Evolutionary conservation across 1,140 invertebrate species (phyloP), one percentile per base, ranked within the genome.

Genomic region (Palaemon carinicauda): DNA sequence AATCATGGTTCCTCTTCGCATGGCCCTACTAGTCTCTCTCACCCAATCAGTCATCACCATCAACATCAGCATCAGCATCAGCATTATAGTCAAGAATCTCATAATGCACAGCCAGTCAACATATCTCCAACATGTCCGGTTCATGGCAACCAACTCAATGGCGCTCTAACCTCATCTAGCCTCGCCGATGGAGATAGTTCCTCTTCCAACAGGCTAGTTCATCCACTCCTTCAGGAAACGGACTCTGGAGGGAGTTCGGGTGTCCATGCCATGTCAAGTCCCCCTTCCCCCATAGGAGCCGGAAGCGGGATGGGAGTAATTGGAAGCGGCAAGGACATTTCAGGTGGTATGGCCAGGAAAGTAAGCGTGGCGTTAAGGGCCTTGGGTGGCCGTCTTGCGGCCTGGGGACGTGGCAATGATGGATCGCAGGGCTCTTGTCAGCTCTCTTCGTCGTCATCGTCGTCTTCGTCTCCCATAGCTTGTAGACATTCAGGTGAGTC

Each of bases 401-500:
- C 84, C 4, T 86, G 84, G 84, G 51, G 84, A 29, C 78, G 77
- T 12, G 84, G 84, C 52, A 33, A 27, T 10, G 84, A 86, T 9
- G 84, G 77, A 15, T 80, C 84, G 7, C 77, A 80, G 74, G 69
- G 60, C 10, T 80, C 84, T 5, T 54, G 56, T 3, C 84, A 80
- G 51, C 65, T 80, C n/a, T 86, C 84, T 9, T 86, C 84, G 12
- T 86, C 84, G 0, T 86, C 84, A 7, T 86, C 84, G 19, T 86
- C 84, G 19, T 86, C 84, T 5, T 85, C 82, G 27, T 86, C 84
- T 15, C 84, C 84, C 1, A 65, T 86, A 1, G 52, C 84, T 27
- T 77, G 41, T 2, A 53, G 84, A 86, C 84, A 86, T 74, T 79
- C 84, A 86, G 84, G 84, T 86, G 41, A 86, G 74, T 82, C 10